Evolutionary conservation across 2,888 invertebrate species (phyloP).

Genomic region (Nasonovia ribisnigri): DNA sequence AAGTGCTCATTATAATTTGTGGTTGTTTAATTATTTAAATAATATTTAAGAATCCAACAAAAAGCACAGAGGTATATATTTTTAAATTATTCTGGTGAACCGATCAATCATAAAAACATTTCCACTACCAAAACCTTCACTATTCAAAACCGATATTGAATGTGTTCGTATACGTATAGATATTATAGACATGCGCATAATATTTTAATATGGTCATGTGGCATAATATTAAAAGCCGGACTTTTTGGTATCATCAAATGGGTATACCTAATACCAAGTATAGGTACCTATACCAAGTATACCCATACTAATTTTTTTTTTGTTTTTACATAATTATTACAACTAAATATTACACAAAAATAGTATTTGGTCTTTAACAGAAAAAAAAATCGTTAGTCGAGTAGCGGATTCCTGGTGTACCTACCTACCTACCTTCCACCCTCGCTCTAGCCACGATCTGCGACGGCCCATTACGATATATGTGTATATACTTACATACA

Average conservation of each 20-base stretch:
- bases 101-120: neutral
- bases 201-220: neutral
- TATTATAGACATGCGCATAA: neutral
- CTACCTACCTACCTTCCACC: neutral
- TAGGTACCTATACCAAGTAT: too few relatives aligned
- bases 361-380: neutral
- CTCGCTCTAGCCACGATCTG: neutral
- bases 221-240: neutral
- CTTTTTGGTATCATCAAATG: neutral
- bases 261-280: neutral
- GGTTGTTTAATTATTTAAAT: neutral
- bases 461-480: neutral
- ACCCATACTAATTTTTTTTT: neutral
- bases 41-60: neutral
- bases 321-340: slow-evolving; percentile 21
- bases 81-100: neutral
- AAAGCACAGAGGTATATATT: neutral
- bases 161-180: neutral
- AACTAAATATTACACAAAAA: neutral
- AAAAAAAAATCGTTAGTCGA: neutral
- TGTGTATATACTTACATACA: neutral
- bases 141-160: neutral
- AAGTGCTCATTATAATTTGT: neutral
- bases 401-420: neutral
- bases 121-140: neutral